Evolutionary conservation across 2,113 vertebrate species (phyloP).

Genomic region (Heptranchias perlo): DNA sequence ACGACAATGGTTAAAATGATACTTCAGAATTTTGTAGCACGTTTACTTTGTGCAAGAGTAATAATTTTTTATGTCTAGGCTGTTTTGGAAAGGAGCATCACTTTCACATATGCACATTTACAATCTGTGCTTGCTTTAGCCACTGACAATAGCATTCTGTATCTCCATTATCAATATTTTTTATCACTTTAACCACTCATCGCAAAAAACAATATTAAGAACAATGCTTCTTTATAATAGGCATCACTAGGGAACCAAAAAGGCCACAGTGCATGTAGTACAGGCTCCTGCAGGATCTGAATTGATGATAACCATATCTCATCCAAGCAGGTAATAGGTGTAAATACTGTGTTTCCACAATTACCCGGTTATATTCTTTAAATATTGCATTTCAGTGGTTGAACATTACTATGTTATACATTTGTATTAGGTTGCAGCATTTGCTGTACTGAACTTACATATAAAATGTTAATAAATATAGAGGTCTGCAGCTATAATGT

Average conservation of each 20-base stretch:
- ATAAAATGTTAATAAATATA: neutral
- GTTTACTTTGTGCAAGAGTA: neutral
- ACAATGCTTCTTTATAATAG: neutral
- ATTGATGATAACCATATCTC: neutral
- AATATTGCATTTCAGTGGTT: neutral
- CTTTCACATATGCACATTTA: neutral
- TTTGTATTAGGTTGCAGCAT: neutral
- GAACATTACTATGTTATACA: neutral
- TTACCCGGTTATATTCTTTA: neutral
- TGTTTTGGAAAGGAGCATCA: neutral
- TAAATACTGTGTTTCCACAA: neutral
- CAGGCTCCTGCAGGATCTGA: neutral
- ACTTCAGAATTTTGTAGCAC: neutral
- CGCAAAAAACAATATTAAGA: conserved; percentile 20
- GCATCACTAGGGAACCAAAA: neutral
- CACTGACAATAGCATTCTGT: neutral
- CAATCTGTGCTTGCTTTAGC: neutral
- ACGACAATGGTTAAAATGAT: neutral
- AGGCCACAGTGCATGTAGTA: neutral
- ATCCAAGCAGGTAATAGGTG: conserved; percentile 5
- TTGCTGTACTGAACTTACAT: neutral
- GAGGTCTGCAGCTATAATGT: neutral
- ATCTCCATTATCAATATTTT: neutral
- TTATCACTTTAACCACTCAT: conserved; percentile 4
- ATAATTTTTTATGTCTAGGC: neutral